Conservation (phyloP, 1,140 invertebrate species). For the Sitophilus oryzae region DNA sequence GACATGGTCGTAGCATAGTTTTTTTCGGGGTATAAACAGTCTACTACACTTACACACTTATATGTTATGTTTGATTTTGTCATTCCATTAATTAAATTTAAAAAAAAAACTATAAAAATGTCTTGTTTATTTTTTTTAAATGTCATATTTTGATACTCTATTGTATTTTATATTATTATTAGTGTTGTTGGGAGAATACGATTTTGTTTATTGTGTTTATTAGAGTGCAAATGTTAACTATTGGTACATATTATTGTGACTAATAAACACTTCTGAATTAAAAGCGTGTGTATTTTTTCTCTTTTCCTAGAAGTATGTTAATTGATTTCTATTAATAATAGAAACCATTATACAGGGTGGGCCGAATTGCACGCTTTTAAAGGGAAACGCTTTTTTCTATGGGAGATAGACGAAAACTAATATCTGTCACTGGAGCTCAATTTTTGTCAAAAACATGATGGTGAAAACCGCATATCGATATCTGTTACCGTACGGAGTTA, state of each 20-base stretch:
- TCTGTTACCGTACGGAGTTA: too few species aligned
- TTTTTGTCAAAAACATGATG: too few species aligned
- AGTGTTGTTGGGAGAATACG: constrained; percentile 14
- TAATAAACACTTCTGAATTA: constrained; percentile 41
- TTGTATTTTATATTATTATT: constrained; percentile 30
- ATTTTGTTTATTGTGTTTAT: constrained; percentile 28
- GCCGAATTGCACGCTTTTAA: too few species aligned
- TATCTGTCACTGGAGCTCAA: too few species aligned
- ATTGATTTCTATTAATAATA: too few species aligned
- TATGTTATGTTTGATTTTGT: constrained; percentile 10
- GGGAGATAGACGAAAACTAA: too few species aligned
- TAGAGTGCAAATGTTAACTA: constrained; percentile 39
- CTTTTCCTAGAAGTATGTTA: too few species aligned
- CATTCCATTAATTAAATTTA: constrained; percentile 31
- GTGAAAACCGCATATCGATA: too few species aligned
- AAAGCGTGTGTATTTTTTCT: constrained; percentile 14
- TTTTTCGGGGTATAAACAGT: not conserved
- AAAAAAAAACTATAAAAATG: too few species aligned
- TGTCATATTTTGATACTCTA: constrained; percentile 31
- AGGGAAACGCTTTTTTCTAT: too few species aligned
- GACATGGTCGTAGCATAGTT: not conserved
- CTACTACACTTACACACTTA: not conserved
- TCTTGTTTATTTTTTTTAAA: too few species aligned
- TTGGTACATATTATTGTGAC: constrained; percentile 39
- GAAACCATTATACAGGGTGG: too few species aligned